Conservation (phyloP, 2,888 invertebrate genomes). For the Adelognathus sp. region DNA sequence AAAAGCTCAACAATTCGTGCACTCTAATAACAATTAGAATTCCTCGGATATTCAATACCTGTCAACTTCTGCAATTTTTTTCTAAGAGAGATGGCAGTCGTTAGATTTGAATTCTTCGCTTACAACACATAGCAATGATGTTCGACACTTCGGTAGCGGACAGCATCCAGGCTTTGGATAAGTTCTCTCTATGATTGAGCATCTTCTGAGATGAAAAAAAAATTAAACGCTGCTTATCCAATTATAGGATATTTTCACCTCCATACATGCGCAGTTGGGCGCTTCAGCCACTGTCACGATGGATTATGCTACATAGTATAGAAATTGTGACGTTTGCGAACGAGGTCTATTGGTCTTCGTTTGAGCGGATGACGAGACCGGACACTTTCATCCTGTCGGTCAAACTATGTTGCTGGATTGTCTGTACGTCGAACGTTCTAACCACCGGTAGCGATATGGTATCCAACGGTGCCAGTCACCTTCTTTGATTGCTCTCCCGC, state of each 20-base stretch:
- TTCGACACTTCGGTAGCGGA: constrained; percentile 8
- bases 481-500: constrained; percentile 75
- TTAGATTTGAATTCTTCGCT: constrained; percentile 1
- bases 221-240: constrained; percentile 55
- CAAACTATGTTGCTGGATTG: constrained; percentile 19
- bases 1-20: neutral
- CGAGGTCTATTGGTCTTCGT: constrained; percentile 39
- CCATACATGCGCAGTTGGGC: neutral
- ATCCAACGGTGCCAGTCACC: constrained; percentile 73
- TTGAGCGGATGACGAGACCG: constrained; percentile 42
- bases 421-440: constrained; percentile 6
- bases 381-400: constrained; percentile 48
- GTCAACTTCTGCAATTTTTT: neutral
- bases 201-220: constrained; percentile 11
- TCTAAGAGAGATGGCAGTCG: constrained; percentile 8
- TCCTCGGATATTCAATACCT: neutral
- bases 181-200: constrained; percentile 29
- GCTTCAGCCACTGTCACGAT: constrained; percentile 32
- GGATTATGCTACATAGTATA: constrained; percentile 42
- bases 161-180: constrained; percentile 4
- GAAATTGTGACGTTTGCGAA: constrained; percentile 39
- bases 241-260: constrained; percentile 46
- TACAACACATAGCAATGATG: constrained; percentile 22
- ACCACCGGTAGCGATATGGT: constrained; percentile 40
- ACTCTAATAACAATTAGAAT: neutral